These are phyloP conservation scores for Lagocephalus sceleratus DNA, from an alignment of 2,797 vertebrate species.

Conservation along the genomic window DNA sequence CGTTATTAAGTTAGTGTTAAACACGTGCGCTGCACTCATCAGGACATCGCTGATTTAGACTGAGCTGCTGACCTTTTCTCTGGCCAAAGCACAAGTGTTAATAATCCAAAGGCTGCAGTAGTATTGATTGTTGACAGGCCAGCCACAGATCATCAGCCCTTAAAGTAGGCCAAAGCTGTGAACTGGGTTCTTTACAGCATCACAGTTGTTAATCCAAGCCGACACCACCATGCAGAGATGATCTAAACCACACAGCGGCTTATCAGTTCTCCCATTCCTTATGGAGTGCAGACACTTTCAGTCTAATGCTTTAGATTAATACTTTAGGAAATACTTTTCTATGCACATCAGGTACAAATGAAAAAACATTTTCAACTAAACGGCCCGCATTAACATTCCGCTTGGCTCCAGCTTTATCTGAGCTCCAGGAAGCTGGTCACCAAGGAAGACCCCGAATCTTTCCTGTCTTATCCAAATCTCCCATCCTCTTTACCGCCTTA, in stretches of 20 bases:
- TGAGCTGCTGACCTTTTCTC: constrained; percentile 7
- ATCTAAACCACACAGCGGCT: constrained; percentile 24
- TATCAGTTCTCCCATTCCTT: constrained; percentile 53
- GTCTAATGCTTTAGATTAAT: neutral
- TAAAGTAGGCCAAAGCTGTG: constrained; percentile 18
- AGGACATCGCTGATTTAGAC: constrained; percentile 30
- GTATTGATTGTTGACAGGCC: constrained; percentile 37
- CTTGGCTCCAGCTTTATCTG: constrained; percentile 35
- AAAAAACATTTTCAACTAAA: too few species aligned
- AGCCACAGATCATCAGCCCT: constrained; percentile 2
- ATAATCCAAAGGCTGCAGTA: constrained; percentile 20
- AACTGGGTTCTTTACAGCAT: constrained; percentile 1
- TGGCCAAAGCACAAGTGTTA: constrained; percentile 15
- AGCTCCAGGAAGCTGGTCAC: constrained; percentile 49
- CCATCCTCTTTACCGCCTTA: constrained; percentile 39
- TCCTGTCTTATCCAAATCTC: constrained; percentile 45
- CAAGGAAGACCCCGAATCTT: constrained; percentile 35
- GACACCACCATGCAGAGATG: constrained; percentile 1
- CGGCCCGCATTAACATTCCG: too few species aligned
- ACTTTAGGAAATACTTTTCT: too few species aligned
- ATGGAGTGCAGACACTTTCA: constrained; percentile 7
- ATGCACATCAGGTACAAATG: neutral
- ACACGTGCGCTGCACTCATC: neutral
- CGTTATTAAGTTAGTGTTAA: neutral
- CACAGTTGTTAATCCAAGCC: constrained; percentile 1